Conservation (phyloP, 2,797 vertebrate species). For the Pipistrellus nathusii region DNA sequence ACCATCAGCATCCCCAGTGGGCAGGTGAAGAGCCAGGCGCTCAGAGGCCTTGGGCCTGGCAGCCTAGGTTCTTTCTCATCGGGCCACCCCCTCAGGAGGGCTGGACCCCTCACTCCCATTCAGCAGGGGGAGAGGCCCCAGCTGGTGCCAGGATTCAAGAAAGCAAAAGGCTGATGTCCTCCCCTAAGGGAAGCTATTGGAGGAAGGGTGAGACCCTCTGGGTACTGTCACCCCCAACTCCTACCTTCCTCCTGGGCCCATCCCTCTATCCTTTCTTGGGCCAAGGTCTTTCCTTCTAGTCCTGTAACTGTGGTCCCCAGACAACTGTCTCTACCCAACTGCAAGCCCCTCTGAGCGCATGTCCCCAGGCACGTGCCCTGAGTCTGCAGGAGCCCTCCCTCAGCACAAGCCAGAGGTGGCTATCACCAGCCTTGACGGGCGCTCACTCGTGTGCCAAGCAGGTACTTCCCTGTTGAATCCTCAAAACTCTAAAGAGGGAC, state of each 20-base stretch:
- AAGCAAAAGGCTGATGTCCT: too few species aligned
- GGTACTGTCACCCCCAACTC: neutral
- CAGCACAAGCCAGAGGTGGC: neutral
- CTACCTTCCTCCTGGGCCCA: neutral
- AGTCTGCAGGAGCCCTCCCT: neutral
- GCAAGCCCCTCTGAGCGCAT: rapidly evolving
- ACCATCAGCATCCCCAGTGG: rapidly evolving
- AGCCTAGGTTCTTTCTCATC: neutral
- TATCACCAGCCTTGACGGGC: rapidly evolving
- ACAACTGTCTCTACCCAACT: neutral
- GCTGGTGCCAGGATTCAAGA: neutral
- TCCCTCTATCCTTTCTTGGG: neutral
- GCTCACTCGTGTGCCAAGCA: rapidly evolving
- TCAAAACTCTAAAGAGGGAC: neutral
- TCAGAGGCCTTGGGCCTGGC: neutral
- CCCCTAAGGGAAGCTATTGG: neutral
- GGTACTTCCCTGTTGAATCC: neutral
- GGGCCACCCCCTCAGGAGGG: rapidly evolving
- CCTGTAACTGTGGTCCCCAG: neutral
- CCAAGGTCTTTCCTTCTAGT: neutral
- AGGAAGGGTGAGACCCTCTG: neutral
- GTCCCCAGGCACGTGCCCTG: rapidly evolving
- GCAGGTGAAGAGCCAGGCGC: neutral
- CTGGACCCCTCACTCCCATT: neutral
- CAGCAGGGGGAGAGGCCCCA: neutral